Conservation (phyloP, 1,140 invertebrate genomes). For the Drusus annulatus region DNA sequence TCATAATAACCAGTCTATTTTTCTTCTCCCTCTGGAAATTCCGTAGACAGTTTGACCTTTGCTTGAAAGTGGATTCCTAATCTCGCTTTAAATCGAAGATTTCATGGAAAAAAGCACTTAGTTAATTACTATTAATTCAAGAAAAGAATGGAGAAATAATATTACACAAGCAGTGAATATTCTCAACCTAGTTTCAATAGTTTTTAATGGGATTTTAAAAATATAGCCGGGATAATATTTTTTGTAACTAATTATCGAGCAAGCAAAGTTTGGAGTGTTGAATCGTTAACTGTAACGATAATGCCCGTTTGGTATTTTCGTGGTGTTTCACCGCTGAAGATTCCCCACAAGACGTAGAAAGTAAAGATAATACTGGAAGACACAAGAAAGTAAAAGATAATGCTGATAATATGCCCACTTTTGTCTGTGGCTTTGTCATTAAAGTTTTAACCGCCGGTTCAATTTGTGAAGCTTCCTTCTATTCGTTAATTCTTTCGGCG, state of each 20-base stretch:
- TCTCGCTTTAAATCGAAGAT: no score
- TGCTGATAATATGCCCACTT: conserved; percentile 15
- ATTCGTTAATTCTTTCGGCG: conserved; percentile 4
- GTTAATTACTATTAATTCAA: no score
- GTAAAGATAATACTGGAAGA: not conserved
- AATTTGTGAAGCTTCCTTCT: not conserved
- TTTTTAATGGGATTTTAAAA: no score
- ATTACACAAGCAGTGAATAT: no score
- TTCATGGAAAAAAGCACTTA: no score
- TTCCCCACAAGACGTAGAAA: not conserved
- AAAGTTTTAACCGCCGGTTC: conserved; percentile 4
- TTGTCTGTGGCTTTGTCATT: conserved; percentile 3
- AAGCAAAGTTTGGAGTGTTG: conserved; percentile 10
- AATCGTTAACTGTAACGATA: conserved; percentile 10
- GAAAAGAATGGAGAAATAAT: no score
- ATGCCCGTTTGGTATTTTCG: conserved; percentile 1
- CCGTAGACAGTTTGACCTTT: no score
- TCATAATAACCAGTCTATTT: no score
- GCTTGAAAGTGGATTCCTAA: no score
- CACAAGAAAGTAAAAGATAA: conserved; percentile 16
- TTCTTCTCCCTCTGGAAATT: no score
- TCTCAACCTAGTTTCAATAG: no score
- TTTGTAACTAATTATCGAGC: not conserved
- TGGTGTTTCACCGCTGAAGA: not conserved
- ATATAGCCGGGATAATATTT: not conserved